Evolutionary conservation across 92 coral and sea anemone species (phyloP).

Genomic region (Palythoa heliodiscus): DNA sequence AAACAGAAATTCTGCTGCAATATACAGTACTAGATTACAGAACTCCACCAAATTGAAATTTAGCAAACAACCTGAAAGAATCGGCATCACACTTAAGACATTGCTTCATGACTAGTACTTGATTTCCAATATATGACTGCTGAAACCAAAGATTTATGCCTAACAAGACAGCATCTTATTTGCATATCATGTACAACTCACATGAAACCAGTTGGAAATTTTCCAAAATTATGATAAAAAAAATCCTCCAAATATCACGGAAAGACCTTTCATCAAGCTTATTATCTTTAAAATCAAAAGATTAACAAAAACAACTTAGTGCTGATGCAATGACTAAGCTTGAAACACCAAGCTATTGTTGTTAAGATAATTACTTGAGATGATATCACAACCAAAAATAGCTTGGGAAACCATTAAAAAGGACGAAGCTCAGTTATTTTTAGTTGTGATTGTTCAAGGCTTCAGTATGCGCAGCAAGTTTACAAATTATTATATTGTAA

Average conservation of each 20-base stretch:
- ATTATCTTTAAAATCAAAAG: background rate
- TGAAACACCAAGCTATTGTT: constrained; percentile 12
- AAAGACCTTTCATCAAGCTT: constrained; percentile 8
- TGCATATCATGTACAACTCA: constrained; percentile 9
- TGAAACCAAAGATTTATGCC: constrained; percentile 5
- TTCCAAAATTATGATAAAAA: constrained; percentile 12
- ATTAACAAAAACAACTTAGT: background rate
- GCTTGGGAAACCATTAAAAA: background rate
- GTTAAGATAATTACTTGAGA: background rate
- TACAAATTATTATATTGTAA: constrained; percentile 3
- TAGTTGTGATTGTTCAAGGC: constrained; percentile 7
- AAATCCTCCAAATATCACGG: constrained; percentile 10
- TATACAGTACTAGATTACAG: background rate
- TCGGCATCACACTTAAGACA: constrained; percentile 28
- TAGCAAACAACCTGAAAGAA: constrained; percentile 20
- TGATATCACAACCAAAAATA: constrained; percentile 7
- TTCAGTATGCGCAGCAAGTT: constrained; percentile 4
- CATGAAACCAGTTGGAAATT: constrained; percentile 7
- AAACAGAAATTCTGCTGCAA: background rate
- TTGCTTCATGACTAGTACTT: constrained; percentile 15
- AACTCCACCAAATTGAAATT: background rate
- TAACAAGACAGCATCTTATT: background rate
- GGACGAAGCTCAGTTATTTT: background rate
- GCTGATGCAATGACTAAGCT: constrained; percentile 18
- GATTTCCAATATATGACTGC: constrained; percentile 4